phyloP scores from a whole-genome alignment of 1,140 invertebrate genomes.

The Pachypeltis micranthus region DNA sequence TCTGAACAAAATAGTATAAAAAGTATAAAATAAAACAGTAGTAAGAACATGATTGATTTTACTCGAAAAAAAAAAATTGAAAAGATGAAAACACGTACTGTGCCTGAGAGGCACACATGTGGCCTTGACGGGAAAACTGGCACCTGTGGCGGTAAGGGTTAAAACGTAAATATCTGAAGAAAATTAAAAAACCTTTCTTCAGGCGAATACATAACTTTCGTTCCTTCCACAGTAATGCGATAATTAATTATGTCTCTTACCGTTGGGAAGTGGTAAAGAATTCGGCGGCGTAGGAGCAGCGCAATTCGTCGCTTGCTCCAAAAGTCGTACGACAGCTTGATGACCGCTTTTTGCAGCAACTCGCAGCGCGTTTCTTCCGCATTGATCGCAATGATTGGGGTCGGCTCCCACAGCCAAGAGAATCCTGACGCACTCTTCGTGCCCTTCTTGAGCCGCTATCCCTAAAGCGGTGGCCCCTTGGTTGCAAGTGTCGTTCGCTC shows the following conservation, averaged over 20 bases:
- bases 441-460: conserved; percentile 79
- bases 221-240: not conserved
- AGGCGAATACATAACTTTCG: too few species aligned
- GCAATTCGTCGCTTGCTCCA: conserved; percentile 39
- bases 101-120: too few species aligned
- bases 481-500: conserved; percentile 82
- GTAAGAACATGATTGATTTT: too few species aligned
- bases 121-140: too few species aligned
- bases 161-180: too few species aligned
- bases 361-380: conserved; percentile 65
- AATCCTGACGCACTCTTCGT: conserved; percentile 78
- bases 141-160: too few species aligned
- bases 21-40: not conserved
- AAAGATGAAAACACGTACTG: too few species aligned
- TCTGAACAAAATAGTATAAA: not conserved
- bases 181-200: too few species aligned
- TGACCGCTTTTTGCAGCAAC: conserved; percentile 69
- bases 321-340: conserved; percentile 51
- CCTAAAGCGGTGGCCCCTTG: conserved; percentile 84
- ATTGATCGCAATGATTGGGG: conserved; percentile 83
- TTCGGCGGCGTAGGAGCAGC: conserved; percentile 13
- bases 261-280: conserved; percentile 17
- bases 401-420: conserved; percentile 80
- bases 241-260: conserved; percentile 1
- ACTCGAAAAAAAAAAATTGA: too few species aligned